Conservation (phyloP, 64 coral and sea anemone species). For the Anthopleura sola region DNA sequence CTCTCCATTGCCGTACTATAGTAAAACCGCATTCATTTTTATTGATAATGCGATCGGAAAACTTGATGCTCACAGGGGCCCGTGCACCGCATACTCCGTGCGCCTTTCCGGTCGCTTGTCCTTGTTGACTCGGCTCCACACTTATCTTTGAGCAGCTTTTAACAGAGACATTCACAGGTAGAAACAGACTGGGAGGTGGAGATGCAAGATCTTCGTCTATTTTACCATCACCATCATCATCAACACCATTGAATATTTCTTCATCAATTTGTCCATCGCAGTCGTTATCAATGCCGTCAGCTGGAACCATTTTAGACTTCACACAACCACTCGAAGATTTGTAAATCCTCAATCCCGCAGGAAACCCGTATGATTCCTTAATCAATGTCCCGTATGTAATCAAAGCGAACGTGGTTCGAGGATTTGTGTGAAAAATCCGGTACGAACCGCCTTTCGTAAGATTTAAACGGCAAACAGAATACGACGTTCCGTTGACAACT, state of each 20-base stretch:
- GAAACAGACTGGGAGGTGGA: background rate
- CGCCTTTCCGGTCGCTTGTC: background rate
- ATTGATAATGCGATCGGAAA: background rate
- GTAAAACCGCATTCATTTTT: background rate
- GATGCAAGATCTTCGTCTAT: constrained; percentile 31
- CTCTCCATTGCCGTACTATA: constrained; percentile 13
- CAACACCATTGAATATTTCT: constrained; percentile 32
- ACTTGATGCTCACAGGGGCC: background rate
- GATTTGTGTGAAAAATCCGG: constrained; percentile 6
- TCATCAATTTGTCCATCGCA: constrained; percentile 52
- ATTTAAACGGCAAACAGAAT: constrained; percentile 26
- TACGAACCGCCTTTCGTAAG: background rate
- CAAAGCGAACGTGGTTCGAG: constrained; percentile 9
- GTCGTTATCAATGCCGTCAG: constrained; percentile 52
- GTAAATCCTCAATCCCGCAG: constrained; percentile 17
- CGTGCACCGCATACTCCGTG: constrained; percentile 15
- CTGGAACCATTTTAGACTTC: background rate
- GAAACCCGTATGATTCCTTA: constrained; percentile 13
- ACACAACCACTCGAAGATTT: background rate
- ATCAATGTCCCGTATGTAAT: background rate
- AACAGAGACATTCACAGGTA: constrained; percentile 13
- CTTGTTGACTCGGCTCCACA: background rate
- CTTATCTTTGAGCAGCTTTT: constrained; percentile 1
- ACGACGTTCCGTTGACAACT: background rate
- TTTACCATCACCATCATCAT: constrained; percentile 33